Conservation (phyloP, 1,140 invertebrate genomes). For the Brachionus rotundiformis region DNA sequence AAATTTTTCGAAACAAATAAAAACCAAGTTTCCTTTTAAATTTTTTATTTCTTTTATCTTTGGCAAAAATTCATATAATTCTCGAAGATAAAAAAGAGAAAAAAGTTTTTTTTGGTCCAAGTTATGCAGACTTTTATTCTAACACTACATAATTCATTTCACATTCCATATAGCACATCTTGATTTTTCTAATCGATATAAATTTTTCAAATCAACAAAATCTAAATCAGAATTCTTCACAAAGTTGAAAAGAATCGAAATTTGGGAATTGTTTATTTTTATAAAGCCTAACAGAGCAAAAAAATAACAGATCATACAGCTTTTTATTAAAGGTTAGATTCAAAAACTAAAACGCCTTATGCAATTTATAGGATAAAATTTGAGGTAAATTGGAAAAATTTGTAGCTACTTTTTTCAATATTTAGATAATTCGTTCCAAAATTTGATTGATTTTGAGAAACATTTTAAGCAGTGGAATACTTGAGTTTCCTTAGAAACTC, state of each 20-base stretch:
- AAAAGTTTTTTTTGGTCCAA: too few relatives aligned
- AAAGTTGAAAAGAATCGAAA: not conserved
- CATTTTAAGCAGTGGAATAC: not conserved
- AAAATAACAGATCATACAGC: not conserved
- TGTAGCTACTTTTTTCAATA: too few relatives aligned
- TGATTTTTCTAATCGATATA: too few relatives aligned
- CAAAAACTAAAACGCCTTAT: too few relatives aligned
- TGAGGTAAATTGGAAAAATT: too few relatives aligned
- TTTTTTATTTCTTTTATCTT: not conserved
- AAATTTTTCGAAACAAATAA: not conserved
- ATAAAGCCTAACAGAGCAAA: not conserved
- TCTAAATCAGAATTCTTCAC: not conserved
- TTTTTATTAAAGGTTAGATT: not conserved
- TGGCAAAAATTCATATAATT: not conserved
- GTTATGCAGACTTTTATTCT: too few relatives aligned
- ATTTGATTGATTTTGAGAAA: too few relatives aligned
- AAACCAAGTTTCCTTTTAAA: not conserved
- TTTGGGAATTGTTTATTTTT: not conserved
- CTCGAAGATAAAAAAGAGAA: not conserved
- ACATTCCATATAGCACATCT: too few relatives aligned
- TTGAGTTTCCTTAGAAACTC: not conserved
- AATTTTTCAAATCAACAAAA: too few relatives aligned
- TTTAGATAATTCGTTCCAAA: too few relatives aligned
- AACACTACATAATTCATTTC: too few relatives aligned
- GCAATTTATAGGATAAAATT: too few relatives aligned